Evolutionary conservation across 2,797 vertebrate species (phyloP).

Genomic region (Xyrichtys novacula): DNA sequence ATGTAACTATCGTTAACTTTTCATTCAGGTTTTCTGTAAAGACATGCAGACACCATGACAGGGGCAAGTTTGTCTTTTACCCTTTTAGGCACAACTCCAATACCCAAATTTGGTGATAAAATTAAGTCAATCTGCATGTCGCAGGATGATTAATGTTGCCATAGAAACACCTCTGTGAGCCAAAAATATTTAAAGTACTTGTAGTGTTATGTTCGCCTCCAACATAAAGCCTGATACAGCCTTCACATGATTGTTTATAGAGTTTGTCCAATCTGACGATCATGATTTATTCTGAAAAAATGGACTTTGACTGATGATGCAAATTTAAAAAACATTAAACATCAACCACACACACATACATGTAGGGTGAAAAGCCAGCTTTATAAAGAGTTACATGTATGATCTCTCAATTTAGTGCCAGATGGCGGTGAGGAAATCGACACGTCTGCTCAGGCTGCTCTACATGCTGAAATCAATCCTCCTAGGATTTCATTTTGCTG

Average conservation of each 20-base stretch:
- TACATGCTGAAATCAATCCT: slow-evolving; percentile 66
- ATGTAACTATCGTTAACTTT: background rate
- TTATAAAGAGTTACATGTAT: slow-evolving; percentile 18
- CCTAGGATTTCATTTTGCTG: slow-evolving; percentile 55
- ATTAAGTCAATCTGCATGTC: background rate
- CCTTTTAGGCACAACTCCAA: background rate
- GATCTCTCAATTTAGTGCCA: slow-evolving; percentile 20
- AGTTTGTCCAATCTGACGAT: slow-evolving; percentile 44
- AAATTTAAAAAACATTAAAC: background rate
- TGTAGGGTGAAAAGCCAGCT: background rate
- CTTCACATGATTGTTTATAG: slow-evolving; percentile 25
- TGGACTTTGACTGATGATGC: background rate
- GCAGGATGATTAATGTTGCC: background rate
- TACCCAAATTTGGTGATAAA: background rate
- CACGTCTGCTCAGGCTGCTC: slow-evolving; percentile 20
- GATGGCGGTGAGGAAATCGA: slow-evolving; percentile 39
- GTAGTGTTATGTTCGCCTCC: slow-evolving; percentile 5
- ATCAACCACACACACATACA: background rate
- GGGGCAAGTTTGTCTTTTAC: background rate
- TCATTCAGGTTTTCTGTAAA: slow-evolving; percentile 1
- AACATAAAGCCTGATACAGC: slow-evolving; percentile 24
- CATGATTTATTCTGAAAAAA: slow-evolving; percentile 6
- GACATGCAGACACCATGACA: slow-evolving; percentile 2
- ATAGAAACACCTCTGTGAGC: background rate
- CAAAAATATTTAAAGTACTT: background rate